phyloP scores from a whole-genome alignment of 2,797 vertebrate genomes.

The Erethizon dorsatum region DNA sequence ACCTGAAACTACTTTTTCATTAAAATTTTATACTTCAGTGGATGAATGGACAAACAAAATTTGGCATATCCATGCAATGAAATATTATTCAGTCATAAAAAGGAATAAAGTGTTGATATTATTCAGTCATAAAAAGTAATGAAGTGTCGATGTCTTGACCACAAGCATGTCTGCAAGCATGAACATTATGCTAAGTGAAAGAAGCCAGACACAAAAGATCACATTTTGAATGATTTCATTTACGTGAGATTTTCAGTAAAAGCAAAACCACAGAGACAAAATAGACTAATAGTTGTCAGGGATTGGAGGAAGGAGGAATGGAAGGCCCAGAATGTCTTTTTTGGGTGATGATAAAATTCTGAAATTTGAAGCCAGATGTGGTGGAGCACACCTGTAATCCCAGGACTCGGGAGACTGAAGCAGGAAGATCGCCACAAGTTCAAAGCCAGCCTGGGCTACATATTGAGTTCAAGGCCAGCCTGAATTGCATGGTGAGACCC shows the following conservation, averaged over 20 bases:
- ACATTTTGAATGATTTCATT: not conserved
- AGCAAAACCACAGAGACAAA: not conserved
- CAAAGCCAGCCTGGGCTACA: not conserved
- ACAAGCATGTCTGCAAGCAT: not conserved
- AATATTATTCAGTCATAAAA: slow-evolving; percentile 1
- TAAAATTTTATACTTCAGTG: not conserved
- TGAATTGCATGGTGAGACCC: not conserved
- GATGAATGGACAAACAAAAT: not conserved
- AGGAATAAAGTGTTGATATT: not conserved
- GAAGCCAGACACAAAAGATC: slow-evolving; percentile 4
- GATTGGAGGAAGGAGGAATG: not conserved
- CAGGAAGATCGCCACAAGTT: not conserved
- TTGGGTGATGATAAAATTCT: not conserved
- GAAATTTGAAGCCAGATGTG: not conserved
- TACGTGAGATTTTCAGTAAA: not conserved
- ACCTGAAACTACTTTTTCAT: not conserved
- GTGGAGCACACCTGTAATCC: not conserved
- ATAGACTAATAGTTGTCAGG: not conserved
- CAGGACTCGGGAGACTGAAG: not conserved
- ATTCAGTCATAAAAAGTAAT: not conserved
- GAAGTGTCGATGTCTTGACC: not conserved
- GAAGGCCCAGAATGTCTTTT: not conserved
- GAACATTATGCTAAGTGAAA: not conserved
- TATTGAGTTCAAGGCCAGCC: not conserved
- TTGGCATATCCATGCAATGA: not conserved